These are phyloP conservation scores for Clostera curtula DNA, from an alignment of 2,888 invertebrate species.

Conservation along the genomic window DNA sequence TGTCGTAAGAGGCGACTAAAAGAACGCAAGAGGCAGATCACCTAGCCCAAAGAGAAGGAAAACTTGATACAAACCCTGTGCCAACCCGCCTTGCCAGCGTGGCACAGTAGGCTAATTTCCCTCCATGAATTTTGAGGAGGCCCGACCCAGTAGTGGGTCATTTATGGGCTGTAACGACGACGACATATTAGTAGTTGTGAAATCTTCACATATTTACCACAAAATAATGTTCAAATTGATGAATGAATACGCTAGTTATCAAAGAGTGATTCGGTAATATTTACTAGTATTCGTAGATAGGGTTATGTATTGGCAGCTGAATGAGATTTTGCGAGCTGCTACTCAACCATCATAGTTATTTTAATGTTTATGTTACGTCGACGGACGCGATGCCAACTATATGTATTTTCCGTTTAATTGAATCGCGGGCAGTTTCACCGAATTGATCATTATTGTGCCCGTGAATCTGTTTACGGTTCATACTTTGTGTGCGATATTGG, in stretches of 20 bases:
- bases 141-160: no score
- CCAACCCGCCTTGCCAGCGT: no score
- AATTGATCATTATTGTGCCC: constrained; percentile 45
- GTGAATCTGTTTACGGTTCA: constrained; percentile 41
- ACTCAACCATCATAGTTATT: constrained; percentile 50
- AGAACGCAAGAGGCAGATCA: no score
- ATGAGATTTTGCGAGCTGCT: constrained; percentile 41
- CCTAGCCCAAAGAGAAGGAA: no score
- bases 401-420: constrained; percentile 59
- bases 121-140: no score
- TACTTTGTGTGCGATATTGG: constrained; percentile 37
- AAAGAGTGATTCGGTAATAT: constrained; percentile 8
- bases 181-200: no score
- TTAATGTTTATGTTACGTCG: constrained; percentile 53
- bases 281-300: constrained; percentile 8
- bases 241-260: constrained; percentile 8
- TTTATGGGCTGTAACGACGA: no score
- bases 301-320: constrained; percentile 40
- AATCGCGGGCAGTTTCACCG: constrained; percentile 55
- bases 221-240: no score
- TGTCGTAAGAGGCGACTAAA: no score
- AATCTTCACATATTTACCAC: no score
- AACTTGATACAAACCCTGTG: no score
- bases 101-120: no score
- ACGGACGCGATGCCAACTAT: constrained; percentile 50